Evolutionary conservation across 2,888 invertebrate genomes (phyloP), one percentile per base, ranked within the genome.

Genomic region (Capitulum mitella): DNA sequence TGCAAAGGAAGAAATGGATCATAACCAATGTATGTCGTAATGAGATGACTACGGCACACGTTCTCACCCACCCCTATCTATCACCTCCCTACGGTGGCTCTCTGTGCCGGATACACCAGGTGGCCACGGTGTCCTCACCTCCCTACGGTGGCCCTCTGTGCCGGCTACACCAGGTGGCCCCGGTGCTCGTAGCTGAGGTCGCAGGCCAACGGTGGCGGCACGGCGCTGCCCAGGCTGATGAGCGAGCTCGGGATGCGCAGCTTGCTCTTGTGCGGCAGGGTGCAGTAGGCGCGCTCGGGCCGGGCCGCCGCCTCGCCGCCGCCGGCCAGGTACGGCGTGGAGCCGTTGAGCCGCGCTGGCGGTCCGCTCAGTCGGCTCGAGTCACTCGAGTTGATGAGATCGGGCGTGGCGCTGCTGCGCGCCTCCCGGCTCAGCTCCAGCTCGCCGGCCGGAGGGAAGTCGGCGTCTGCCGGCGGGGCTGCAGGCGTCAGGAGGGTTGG

Each of bases 231-330:
- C 64, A 64, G 64, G 19, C 19, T 34, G 3, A 64, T 34, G 19
- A 64, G 64, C 16, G 64, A 64, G 64, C 64, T 64, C 34, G 64
- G 64, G 34, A 64, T 64, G 64, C 64, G 64, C 34, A 64, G 64
- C 29, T 34, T 34, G 64, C 19, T 19, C 3, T 19, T 34, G 64
- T 34, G 64, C 64, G 64, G 64, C 34, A 64, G 64, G 19, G 64
- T 64, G 64, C 64, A 34, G 64, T 64, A 64, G 34, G 64, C 64
- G 3, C 34, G 64, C 22, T 34, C 34, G 22, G 64, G 64, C 19
- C 19, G 64, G 6, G 19, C 19, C 32, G 64, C 34, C 34, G 34
- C 34, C 3, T 14, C 64, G 34, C 19, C 34, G 1, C 10, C 34
- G 3, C 34, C 64, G 32, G 64, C 34, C 64, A 64, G 64, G 64